Evolutionary conservation across 2,113 vertebrate species (phyloP), one percentile per base, ranked within the genome.

Genomic region (Campylomormyrus numenius): DNA sequence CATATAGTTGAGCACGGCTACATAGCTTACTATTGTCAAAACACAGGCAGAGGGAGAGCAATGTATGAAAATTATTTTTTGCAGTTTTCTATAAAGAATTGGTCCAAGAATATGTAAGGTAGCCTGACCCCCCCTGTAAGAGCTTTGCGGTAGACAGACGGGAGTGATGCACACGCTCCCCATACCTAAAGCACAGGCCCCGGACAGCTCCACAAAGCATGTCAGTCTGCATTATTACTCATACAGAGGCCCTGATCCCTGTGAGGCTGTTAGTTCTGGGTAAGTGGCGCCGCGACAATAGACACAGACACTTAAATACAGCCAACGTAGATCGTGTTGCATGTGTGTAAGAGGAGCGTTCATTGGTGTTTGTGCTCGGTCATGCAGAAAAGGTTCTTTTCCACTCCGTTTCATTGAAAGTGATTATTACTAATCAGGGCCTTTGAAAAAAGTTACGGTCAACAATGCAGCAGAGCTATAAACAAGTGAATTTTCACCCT

Each of bases 231-330:
- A 35, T 66, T 91, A 88, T 89, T 45, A 50, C 88, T 89, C 77
- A 52, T n/a, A 50, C 80, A 77, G 66, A 86, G 19, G 35, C 42
- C 56, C 11, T 15, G 50, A 35, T 84, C 90, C 90, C 80, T 42
- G 35, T 46, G 49, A 52, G 80, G 80, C 52, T 46, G 83, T 85
- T 86, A 27, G 53, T 56, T 45, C 83, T 21, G 56, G 58, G 50
- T 46, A 48, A 85, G 80, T 50, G 80, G 87, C 52, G 88, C 88
- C 80, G 6, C 7, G n/a, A 74, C 88, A 62, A 85, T 80, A 24
- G 46, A 17, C 56, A 85, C 90, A 66, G 27, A 50, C 42, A 74
- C 88, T 89, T 89, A 52, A 89, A 85, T 53, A 42, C 90, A 70
- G 27, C n/a, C 24, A 15, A 10, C 56, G 0, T 58, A 27, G 83